Conservation (phyloP, 23 tunicate species). For the Styela clava region DNA sequence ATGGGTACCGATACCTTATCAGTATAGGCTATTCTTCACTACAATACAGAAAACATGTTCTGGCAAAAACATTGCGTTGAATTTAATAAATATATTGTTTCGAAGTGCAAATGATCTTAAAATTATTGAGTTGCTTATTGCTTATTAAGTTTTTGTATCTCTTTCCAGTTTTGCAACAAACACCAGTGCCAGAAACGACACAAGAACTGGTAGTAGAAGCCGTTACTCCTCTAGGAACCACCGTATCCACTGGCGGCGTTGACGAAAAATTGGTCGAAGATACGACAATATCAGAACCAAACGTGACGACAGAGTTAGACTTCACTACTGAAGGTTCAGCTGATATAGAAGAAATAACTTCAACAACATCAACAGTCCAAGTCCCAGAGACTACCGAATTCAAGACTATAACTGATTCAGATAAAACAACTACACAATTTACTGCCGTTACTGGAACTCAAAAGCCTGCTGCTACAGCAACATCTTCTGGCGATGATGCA, state of each 20-base stretch:
- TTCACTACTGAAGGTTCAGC: not conserved
- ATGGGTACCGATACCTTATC: too few relatives aligned
- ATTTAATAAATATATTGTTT: too few relatives aligned
- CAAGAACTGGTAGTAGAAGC: not conserved
- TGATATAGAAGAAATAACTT: not conserved
- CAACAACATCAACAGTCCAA: not conserved
- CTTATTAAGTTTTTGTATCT: too few relatives aligned
- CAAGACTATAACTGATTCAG: not conserved
- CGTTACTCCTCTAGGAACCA: not conserved
- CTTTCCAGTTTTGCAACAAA: not conserved
- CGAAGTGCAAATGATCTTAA: too few relatives aligned
- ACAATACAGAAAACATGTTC: too few relatives aligned
- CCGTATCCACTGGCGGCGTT: not conserved
- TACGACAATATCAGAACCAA: not conserved
- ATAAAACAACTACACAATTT: not conserved
- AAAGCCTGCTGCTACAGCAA: too few relatives aligned
- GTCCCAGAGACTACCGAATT: not conserved
- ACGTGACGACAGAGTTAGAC: not conserved
- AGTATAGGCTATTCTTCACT: too few relatives aligned
- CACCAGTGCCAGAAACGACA: not conserved
- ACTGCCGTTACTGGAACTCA: too few relatives aligned
- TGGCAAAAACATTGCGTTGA: too few relatives aligned
- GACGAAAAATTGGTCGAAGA: not conserved
- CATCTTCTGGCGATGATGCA: too few relatives aligned
- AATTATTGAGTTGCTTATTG: too few relatives aligned